A percentile compares a stretch with the other conserved stretches of the same genome.
phyloP scores from a whole-genome alignment of 2,113 vertebrate genomes.

The Tauraco erythrolophus region DNA sequence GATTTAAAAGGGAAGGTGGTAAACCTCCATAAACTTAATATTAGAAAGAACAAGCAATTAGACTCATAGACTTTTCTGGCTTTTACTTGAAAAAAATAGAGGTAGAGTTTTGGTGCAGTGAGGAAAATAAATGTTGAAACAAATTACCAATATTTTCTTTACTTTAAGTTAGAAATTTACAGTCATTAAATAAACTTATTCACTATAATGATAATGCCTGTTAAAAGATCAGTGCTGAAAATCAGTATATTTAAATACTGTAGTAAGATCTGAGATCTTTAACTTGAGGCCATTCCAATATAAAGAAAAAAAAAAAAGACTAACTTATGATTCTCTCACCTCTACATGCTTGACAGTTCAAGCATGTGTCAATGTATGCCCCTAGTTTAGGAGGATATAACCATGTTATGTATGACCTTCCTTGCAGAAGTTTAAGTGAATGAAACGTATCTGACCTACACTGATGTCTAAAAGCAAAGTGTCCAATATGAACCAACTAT shows the following conservation, averaged over 20 bases:
- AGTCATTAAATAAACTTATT: not conserved
- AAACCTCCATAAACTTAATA: not conserved
- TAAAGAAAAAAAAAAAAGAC: not conserved
- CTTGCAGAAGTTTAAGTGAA: not conserved
- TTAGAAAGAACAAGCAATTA: not conserved
- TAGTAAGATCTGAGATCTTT: not conserved
- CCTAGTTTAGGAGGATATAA: not conserved
- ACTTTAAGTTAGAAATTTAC: not conserved
- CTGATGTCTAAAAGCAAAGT: not conserved
- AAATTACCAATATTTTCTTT: not conserved
- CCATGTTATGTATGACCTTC: not conserved
- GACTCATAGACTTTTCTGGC: not conserved
- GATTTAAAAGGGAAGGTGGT: not conserved
- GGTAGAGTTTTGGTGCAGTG: not conserved
- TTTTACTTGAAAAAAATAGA: not conserved
- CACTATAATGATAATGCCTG: not conserved
- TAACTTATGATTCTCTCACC: not conserved
- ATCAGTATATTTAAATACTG: not conserved
- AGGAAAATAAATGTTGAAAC: not conserved
- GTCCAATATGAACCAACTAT: not conserved
- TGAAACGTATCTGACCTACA: not conserved
- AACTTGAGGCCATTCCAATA: not conserved
- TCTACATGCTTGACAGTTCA: not conserved
- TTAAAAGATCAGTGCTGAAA: not conserved
- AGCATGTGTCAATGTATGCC: not conserved